Conservation (phyloP, 2,888 invertebrate species). For the Malachius bipustulatus region DNA sequence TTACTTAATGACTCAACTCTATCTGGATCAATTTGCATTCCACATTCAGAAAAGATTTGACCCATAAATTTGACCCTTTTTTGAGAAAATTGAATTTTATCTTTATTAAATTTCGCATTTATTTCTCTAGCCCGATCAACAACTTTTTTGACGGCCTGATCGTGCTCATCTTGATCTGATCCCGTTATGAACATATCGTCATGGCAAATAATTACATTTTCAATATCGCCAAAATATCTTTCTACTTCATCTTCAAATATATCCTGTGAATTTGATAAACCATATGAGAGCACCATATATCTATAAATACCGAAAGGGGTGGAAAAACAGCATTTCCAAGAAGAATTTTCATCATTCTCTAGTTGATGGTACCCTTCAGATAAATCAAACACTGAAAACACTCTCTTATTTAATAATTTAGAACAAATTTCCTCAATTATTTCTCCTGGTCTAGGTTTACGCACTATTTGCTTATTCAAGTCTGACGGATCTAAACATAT, state of each 20-base stretch:
- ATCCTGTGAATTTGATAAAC: too few species aligned
- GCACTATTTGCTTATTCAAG: conserved; percentile 12
- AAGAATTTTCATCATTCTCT: conserved; percentile 12
- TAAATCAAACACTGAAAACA: conserved; percentile 14
- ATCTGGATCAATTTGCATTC: conserved; percentile 6
- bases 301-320: conserved; percentile 17
- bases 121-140: conserved; percentile 14
- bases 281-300: too few species aligned
- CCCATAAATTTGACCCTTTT: conserved; percentile 14
- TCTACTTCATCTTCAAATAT: too few species aligned
- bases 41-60: conserved; percentile 5
- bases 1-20: conserved; percentile 1
- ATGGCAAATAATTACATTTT: conserved; percentile 15
- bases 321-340: conserved; percentile 19
- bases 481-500: conserved; percentile 13
- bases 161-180: conserved; percentile 14
- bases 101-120: conserved; percentile 16
- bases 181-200: conserved; percentile 17
- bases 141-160: conserved; percentile 14
- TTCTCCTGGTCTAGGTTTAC: conserved; percentile 10
- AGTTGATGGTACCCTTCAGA: conserved; percentile 17
- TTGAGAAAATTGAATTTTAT: conserved; percentile 17
- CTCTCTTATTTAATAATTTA: conserved; percentile 9
- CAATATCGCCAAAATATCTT: conserved; percentile 16
- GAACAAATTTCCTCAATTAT: conserved; percentile 13